Evolutionary conservation across 1,140 invertebrate genomes (phyloP).

Genomic region (Ptiloglossa arizonensis): DNA sequence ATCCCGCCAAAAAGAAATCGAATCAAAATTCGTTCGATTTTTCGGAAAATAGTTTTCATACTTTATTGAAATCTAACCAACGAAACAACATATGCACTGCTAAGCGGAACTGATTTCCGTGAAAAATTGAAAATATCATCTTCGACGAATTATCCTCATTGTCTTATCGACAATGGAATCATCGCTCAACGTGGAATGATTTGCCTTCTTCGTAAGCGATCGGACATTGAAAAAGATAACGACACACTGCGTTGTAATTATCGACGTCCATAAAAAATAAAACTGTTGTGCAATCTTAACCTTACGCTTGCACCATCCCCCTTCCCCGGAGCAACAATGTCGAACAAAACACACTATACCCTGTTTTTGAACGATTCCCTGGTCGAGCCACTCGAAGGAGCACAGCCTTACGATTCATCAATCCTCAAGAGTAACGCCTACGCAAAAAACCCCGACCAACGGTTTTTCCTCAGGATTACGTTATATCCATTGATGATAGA

Average conservation of each 20-base stretch:
- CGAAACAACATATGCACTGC: too few species aligned
- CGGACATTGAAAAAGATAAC: neutral
- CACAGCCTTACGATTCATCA: conserved; percentile 9
- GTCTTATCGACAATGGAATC: too few species aligned
- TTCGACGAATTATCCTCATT: too few species aligned
- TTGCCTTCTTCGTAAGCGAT: neutral
- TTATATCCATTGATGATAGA: conserved; percentile 23
- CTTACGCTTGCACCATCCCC: neutral
- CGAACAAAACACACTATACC: neutral
- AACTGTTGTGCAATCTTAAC: neutral
- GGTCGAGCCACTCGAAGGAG: neutral
- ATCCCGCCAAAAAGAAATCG: neutral
- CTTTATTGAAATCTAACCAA: too few species aligned
- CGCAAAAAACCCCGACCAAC: neutral
- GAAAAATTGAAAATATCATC: too few species aligned
- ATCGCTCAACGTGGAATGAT: neutral
- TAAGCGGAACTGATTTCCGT: too few species aligned
- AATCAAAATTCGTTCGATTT: too few species aligned
- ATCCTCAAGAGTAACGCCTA: conserved; percentile 27
- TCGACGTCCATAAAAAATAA: neutral
- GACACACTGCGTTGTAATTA: neutral
- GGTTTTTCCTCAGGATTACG: conserved; percentile 22
- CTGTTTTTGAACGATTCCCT: neutral
- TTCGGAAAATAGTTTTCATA: neutral
- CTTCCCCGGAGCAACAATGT: neutral